Conservation (phyloP, 2,797 vertebrate species). For the Chelon auratus region DNA sequence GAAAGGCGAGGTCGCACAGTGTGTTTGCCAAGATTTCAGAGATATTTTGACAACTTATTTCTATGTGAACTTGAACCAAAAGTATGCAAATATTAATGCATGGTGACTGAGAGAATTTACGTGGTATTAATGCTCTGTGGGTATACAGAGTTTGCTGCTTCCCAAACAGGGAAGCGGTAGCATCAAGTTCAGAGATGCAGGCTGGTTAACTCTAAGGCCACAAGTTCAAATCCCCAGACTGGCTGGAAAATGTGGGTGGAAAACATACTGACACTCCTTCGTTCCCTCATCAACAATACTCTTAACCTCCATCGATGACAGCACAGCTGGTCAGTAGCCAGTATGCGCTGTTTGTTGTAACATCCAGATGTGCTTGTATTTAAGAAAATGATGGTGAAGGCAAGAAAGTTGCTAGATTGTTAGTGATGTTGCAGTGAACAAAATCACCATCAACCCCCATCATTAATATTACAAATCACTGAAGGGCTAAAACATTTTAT, state of each 20-base stretch:
- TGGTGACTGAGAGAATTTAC: slow-evolving; percentile 13
- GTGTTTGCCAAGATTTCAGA: slow-evolving; percentile 49
- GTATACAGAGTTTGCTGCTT: background rate
- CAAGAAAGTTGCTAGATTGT: background rate
- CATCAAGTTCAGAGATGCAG: slow-evolving; percentile 24
- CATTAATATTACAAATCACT: no score
- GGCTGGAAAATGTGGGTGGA: slow-evolving; percentile 31
- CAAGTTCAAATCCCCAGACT: slow-evolving; percentile 36
- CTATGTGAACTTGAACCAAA: slow-evolving; percentile 13
- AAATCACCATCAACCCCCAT: background rate
- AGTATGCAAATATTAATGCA: slow-evolving; percentile 21
- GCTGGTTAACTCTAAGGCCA: slow-evolving; percentile 37
- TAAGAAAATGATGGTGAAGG: background rate
- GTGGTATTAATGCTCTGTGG: background rate
- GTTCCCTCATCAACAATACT: slow-evolving; percentile 34
- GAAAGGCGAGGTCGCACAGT: slow-evolving; percentile 24
- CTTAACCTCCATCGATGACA: slow-evolving; percentile 19
- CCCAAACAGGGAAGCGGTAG: slow-evolving; percentile 2
- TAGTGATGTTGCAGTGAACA: background rate
- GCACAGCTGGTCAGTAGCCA: slow-evolving; percentile 32
- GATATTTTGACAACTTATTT: slow-evolving; percentile 21
- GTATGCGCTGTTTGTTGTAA: background rate
- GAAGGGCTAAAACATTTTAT: no score
- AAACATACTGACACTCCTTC: slow-evolving; percentile 27
- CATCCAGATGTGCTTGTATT: slow-evolving; percentile 13